phyloP scores from a whole-genome alignment of 2,113 vertebrate species.

The Lipotes vexillifer region DNA sequence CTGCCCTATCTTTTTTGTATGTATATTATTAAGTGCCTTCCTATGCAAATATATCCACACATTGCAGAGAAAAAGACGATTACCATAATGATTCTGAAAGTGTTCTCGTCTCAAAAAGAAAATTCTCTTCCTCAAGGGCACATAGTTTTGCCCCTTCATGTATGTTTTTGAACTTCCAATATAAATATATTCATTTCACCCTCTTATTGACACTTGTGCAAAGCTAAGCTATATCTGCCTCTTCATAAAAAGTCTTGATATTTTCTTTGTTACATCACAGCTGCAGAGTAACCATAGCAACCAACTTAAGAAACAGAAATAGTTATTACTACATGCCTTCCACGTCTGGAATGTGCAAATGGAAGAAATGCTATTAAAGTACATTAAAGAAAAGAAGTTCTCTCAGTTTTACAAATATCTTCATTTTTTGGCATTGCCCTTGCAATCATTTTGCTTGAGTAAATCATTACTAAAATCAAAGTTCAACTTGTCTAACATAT shows the following conservation, averaged over 20 bases:
- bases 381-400: conserved; percentile 39
- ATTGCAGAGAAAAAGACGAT: conserved; percentile 31
- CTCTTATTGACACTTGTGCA: conserved; percentile 53
- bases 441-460: neutral
- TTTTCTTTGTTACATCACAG: conserved; percentile 67
- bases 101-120: conserved; percentile 52
- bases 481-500: neutral
- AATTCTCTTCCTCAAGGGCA: conserved; percentile 62
- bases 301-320: conserved; percentile 52
- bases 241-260: conserved; percentile 53
- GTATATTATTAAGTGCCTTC: neutral
- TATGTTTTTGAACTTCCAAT: conserved; percentile 65
- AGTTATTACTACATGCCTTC: conserved; percentile 45
- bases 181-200: conserved; percentile 64
- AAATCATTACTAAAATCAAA: conserved; percentile 36
- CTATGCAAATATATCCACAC: conserved; percentile 47
- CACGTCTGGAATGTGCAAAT: conserved; percentile 14
- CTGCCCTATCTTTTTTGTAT: neutral
- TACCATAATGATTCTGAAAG: conserved; percentile 53
- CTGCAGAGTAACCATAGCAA: conserved; percentile 67
- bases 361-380: neutral
- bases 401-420: neutral
- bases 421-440: neutral
- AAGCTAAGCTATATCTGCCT: conserved; percentile 48
- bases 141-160: conserved; percentile 36